These are phyloP conservation scores for Otocyon megalotis DNA, from an alignment of 2,113 vertebrate species.

Conservation along the genomic window DNA sequence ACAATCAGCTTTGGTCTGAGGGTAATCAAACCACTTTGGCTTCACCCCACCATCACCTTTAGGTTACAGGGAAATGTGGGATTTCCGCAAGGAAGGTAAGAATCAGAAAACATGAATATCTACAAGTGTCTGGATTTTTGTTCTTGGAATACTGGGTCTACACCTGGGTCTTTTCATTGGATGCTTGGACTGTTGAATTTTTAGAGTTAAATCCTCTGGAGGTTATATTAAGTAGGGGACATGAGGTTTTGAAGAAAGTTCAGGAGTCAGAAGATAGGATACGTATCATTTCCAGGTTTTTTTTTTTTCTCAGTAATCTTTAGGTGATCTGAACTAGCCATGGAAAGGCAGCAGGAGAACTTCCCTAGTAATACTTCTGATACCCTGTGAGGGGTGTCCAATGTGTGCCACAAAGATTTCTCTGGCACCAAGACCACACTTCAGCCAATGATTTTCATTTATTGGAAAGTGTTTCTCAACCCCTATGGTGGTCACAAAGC, in stretches of 20 bases:
- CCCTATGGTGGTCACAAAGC: background rate
- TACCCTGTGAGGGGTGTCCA: rapidly evolving
- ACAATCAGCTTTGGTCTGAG: constrained; percentile 17
- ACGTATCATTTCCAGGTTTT: background rate
- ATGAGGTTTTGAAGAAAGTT: background rate
- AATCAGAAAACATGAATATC: background rate
- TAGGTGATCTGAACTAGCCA: background rate
- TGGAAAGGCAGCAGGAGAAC: background rate
- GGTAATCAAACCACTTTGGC: background rate
- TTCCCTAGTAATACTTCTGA: background rate
- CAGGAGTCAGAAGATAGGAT: background rate
- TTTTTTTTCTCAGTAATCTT: background rate
- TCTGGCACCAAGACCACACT: background rate
- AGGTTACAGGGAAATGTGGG: background rate
- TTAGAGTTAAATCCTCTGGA: background rate
- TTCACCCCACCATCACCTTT: background rate
- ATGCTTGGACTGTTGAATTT: background rate
- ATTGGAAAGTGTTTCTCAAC: constrained; percentile 17
- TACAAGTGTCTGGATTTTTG: background rate
- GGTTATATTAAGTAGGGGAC: background rate
- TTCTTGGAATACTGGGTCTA: constrained; percentile 26
- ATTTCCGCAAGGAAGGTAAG: constrained; percentile 47
- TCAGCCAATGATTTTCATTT: background rate
- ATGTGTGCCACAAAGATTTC: background rate
- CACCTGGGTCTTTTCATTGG: background rate